Percentiles rank a stretch among this genome's conserved stretches.
Evolutionary conservation across 2,113 vertebrate genomes (phyloP).

Genomic region (Tachuris rubrigastra): DNA sequence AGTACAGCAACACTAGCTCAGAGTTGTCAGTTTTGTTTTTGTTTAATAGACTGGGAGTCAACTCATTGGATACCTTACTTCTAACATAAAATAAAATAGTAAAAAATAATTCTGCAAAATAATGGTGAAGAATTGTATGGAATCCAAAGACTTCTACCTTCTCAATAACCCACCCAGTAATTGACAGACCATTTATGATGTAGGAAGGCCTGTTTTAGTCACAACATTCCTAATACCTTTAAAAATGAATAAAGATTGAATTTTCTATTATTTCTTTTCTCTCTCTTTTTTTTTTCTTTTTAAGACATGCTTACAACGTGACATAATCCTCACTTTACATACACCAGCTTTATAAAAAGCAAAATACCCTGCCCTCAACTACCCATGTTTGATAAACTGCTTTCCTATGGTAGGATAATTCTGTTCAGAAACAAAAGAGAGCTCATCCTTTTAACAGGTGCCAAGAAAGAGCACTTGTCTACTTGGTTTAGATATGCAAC

Average conservation of each 20-base stretch:
- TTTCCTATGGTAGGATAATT: slow-evolving; percentile 6
- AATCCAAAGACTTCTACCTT: not conserved
- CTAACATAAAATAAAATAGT: not conserved
- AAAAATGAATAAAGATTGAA: not conserved
- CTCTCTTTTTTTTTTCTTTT: not conserved
- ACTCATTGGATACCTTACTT: not conserved
- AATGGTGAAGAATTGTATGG: not conserved
- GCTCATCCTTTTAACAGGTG: slow-evolving; percentile 27
- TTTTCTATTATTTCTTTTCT: not conserved
- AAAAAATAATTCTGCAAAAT: not conserved
- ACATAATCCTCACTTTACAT: slow-evolving; percentile 1
- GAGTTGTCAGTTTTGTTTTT: not conserved
- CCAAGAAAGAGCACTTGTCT: not conserved
- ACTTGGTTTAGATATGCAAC: slow-evolving; percentile 1
- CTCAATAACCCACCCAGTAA: not conserved
- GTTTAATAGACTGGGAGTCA: not conserved
- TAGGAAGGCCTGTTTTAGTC: not conserved
- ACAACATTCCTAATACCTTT: not conserved
- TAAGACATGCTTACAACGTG: not conserved
- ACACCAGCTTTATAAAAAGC: not conserved
- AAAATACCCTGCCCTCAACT: not conserved
- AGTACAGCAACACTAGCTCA: not conserved
- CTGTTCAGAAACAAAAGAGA: slow-evolving; percentile 11
- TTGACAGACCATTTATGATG: not conserved
- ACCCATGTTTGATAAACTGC: not conserved